Percentiles rank a stretch among this genome's conserved stretches.
phyloP scores from a whole-genome alignment of 2,888 invertebrate species.

The Tenthredo amoena region DNA sequence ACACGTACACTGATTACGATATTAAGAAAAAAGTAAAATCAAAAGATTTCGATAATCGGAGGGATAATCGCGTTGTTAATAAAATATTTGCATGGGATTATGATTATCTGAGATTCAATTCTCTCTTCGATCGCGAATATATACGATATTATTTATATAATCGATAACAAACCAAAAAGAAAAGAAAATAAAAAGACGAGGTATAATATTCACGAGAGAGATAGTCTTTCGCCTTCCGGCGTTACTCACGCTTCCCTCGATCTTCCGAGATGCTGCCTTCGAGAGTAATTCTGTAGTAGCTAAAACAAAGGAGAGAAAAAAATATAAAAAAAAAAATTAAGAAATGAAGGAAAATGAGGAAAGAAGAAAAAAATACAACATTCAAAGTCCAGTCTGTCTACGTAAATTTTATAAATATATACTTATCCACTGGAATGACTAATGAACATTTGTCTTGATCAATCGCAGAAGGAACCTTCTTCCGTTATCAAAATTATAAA shows the following conservation, averaged over 20 bases:
- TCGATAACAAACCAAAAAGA: not conserved
- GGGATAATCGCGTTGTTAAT: not conserved
- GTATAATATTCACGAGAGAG: slow-evolving; percentile 1
- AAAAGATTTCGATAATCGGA: not conserved
- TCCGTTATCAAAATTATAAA: not conserved
- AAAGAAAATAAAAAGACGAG: not conserved
- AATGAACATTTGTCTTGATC: not conserved
- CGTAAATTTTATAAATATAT: not conserved
- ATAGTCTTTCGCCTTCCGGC: slow-evolving; percentile 6
- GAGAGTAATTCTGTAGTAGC: not conserved
- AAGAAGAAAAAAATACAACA: not conserved
- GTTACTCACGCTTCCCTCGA: not conserved
- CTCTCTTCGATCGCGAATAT: not conserved
- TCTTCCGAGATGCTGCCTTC: not conserved
- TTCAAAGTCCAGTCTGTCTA: not conserved
- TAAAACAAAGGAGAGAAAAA: not conserved
- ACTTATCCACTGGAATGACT: not conserved
- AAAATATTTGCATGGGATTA: not conserved
- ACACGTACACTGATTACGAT: not conserved
- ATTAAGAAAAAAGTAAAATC: not conserved
- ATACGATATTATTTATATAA: not conserved
- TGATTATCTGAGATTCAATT: not conserved
- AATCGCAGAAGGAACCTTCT: not conserved
- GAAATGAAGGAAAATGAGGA: not conserved
- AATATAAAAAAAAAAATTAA: not conserved